Evolutionary conservation across 1,140 invertebrate genomes (phyloP).

Genomic region (Aphis craccivora): DNA sequence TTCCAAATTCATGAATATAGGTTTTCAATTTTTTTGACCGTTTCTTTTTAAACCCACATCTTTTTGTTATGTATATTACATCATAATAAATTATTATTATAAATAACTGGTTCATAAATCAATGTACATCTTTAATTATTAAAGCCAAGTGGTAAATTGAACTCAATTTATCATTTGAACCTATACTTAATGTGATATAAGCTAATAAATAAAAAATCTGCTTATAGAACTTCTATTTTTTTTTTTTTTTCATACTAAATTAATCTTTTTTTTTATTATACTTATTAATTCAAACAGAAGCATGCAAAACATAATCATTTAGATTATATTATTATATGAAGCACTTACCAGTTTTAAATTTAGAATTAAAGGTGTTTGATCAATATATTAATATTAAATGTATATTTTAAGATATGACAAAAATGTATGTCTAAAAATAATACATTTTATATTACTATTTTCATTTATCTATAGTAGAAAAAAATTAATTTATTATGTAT

Average conservation of each 20-base stretch:
- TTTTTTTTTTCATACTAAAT: background rate
- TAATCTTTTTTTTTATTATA: background rate
- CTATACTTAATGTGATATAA: background rate
- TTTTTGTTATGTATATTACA: background rate
- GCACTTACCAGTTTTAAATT: background rate
- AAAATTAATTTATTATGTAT: background rate
- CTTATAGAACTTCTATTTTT: background rate
- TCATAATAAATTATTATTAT: conserved; percentile 1
- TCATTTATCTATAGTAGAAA: background rate
- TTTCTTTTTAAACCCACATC: background rate
- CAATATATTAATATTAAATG: background rate
- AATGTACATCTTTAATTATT: background rate
- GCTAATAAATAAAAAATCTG: background rate
- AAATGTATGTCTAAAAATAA: background rate
- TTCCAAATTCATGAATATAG: background rate
- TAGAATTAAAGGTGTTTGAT: background rate
- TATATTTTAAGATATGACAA: background rate
- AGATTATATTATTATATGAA: background rate
- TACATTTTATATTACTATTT: background rate
- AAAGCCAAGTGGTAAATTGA: conserved; percentile 12
- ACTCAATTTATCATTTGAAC: background rate
- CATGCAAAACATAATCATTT: background rate
- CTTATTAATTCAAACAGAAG: background rate
- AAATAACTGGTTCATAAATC: background rate
- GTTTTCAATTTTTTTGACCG: background rate